phyloP scores from a whole-genome alignment of 2,797 vertebrate species.

The Lacerta bilineata region DNA sequence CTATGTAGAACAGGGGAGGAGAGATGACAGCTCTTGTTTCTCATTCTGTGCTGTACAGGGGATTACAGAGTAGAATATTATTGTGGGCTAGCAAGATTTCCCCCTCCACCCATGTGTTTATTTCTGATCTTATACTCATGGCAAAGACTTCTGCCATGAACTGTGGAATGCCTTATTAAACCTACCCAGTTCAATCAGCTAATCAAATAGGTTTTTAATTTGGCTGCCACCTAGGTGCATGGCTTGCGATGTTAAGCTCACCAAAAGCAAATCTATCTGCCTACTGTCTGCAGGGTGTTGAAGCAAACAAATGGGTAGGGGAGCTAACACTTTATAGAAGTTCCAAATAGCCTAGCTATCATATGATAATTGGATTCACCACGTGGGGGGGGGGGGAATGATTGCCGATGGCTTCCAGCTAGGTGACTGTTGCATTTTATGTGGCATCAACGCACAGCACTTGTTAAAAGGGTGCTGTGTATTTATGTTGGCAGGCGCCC shows the following conservation, averaged over 20 bases:
- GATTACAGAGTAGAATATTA: constrained; percentile 5
- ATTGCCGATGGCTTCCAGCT: constrained; percentile 12
- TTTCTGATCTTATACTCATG: background rate
- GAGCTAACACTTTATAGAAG: background rate
- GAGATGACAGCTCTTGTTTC: constrained; percentile 6
- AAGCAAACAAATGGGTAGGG: background rate
- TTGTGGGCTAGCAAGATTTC: background rate
- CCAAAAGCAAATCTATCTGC: constrained; percentile 19
- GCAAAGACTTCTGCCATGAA: background rate
- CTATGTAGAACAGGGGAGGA: constrained; percentile 27
- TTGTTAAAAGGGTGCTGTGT: background rate
- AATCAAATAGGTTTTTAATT: constrained; percentile 30
- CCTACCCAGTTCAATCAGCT: background rate
- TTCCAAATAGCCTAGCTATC: constrained; percentile 9
- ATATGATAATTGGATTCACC: constrained; percentile 31
- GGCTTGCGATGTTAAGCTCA: background rate
- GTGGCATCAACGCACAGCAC: background rate
- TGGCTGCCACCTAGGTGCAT: constrained; percentile 1
- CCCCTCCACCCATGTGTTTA: background rate
- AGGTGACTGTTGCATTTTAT: background rate
- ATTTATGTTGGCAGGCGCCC: background rate
- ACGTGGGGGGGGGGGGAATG: no score
- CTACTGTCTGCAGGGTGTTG: background rate
- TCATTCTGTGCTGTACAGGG: background rate
- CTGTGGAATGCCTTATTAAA: constrained; percentile 11